Percentiles rank a stretch among this genome's conserved stretches.
These are phyloP conservation scores for Malurus alboscapulatus DNA, from an alignment of 2,113 vertebrate species.

Conservation along the genomic window DNA sequence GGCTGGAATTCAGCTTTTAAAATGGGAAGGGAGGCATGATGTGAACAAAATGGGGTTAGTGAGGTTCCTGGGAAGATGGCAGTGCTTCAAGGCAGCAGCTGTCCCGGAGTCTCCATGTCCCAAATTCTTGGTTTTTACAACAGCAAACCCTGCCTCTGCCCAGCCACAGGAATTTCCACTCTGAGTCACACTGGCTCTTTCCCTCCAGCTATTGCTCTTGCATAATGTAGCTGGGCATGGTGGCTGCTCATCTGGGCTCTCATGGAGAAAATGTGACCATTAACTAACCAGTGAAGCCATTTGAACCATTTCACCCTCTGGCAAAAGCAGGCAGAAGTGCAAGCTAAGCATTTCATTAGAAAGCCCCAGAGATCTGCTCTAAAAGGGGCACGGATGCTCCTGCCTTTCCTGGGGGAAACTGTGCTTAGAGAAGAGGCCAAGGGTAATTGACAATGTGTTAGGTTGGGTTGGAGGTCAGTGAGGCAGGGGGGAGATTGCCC, in stretches of 20 bases:
- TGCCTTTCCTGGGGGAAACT: not conserved
- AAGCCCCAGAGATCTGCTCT: not conserved
- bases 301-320: conserved; percentile 6
- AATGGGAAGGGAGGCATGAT: not conserved
- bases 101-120: not conserved
- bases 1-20: conserved; percentile 8
- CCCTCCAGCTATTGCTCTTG: conserved; percentile 48
- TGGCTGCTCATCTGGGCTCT: conserved; percentile 21
- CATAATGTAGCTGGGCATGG: not conserved
- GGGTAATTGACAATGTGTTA: not conserved
- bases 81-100: not conserved
- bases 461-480: not conserved
- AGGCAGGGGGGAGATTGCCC: not conserved
- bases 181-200: conserved; percentile 22
- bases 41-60: not conserved
- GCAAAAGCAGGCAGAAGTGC: not conserved
- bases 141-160: not conserved
- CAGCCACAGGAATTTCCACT: conserved; percentile 54
- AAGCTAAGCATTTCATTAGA: not conserved
- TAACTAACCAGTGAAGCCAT: not conserved
- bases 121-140: not conserved
- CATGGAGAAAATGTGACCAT: conserved; percentile 34
- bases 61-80: not conserved
- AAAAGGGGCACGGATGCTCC: not conserved
- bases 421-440: not conserved